phyloP scores from a whole-genome alignment of 2,797 vertebrate genomes.

The Squalus acanthias region DNA sequence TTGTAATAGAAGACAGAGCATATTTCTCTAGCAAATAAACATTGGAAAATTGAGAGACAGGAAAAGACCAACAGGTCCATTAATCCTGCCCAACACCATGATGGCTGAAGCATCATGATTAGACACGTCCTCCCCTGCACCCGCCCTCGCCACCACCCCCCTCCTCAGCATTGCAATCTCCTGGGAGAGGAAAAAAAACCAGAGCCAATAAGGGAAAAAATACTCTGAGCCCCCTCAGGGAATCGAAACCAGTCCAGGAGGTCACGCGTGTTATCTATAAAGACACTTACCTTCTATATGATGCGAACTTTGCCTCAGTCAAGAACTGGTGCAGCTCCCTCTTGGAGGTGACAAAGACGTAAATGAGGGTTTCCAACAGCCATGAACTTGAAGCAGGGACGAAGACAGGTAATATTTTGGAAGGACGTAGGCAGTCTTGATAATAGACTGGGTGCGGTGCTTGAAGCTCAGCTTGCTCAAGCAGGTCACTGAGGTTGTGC shows the following conservation, averaged over 20 bases:
- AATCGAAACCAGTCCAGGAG: background rate
- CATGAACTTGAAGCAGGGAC: background rate
- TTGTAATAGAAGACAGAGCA: background rate
- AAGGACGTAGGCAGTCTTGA: background rate
- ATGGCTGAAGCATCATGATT: background rate
- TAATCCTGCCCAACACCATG: no score
- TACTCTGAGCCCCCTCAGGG: no score
- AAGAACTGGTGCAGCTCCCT: background rate
- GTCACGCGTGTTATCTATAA: background rate
- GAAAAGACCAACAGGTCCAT: background rate
- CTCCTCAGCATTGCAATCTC: background rate
- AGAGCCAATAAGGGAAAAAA: background rate
- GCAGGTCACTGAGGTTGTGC: background rate
- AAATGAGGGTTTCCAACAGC: background rate
- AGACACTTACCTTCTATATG: background rate
- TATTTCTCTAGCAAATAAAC: background rate
- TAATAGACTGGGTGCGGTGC: background rate
- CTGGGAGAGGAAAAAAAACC: background rate
- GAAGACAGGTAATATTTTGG: background rate
- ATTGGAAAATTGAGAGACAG: background rate
- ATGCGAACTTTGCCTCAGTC: background rate
- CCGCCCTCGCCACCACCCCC: background rate
- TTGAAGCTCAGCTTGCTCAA: background rate
- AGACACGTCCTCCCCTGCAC: background rate
- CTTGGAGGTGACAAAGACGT: background rate